Evolutionary conservation across 2,888 invertebrate species (phyloP), one percentile per base, ranked within the genome.

Genomic region (Drosophila lacicola): DNA sequence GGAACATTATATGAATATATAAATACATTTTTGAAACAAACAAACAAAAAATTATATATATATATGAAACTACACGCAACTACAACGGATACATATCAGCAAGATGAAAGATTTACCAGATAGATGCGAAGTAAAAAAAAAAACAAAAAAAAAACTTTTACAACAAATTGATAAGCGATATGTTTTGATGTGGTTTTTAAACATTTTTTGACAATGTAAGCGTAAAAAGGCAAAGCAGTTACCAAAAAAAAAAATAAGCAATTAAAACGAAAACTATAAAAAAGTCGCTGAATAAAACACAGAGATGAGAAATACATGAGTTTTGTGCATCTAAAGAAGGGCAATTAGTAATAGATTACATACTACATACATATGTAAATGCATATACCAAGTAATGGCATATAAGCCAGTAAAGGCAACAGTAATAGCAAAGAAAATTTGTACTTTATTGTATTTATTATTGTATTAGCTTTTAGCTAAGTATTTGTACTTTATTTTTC

Each of bases 1-100:
- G 91, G 90, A 90, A 90, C 90, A 90, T 91, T 91, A 89, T 89
- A 83, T 83, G 72, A 88, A 78, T 86, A 87, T 75, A 83, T 75
- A 64, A 74, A 70, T 73, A 74, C 78, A 79, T 72, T 83, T 83
- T 84, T 76, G 64, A 74, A 73, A 67, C 29, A 55, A 70, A 50
- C 44, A 68, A 49, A 45, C 34, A 54, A 69, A 53, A 62, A 71
- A 41, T 49, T 51, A 25, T 39, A 37, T 36, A 55, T 51, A 53
- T 41, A 58, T 46, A 45, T 33, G 53, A 54, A 72, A 70, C 78
- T 74, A 80, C 68, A 80, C 71, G 70, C 61, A 78, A 74, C 66
- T 72, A 88, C 68, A 85, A 86, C 83, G 82, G 70, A 88, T 85
- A 85, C 85, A 85, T 85, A 85, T 85, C 85, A 85, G 78, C 78